phyloP scores from a whole-genome alignment of 2,888 invertebrate species.

The Icerya purchasi region DNA sequence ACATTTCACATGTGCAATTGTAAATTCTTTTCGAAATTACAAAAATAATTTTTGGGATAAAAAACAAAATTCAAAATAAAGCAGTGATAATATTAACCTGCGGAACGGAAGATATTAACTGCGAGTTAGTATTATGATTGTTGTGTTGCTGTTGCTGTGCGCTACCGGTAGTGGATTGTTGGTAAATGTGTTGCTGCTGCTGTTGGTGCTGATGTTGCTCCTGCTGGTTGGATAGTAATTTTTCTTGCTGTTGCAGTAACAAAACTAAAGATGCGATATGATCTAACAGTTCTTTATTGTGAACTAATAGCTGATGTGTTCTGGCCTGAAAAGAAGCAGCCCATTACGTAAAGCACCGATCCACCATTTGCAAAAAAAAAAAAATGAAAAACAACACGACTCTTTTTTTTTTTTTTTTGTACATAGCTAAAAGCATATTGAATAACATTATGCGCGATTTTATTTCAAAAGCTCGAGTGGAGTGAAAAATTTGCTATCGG shows the following conservation, averaged over 20 bases:
- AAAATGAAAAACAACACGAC: too few relatives aligned
- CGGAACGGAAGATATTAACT: conserved; percentile 17
- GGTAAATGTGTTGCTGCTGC: conserved; percentile 8
- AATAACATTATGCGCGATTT: too few relatives aligned
- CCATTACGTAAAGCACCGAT: background rate
- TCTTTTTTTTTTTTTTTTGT: too few relatives aligned
- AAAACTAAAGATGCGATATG: conserved; percentile 80
- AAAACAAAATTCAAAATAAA: too few relatives aligned
- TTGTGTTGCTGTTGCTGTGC: conserved; percentile 17
- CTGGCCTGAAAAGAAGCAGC: conserved; percentile 37
- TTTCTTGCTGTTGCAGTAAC: conserved; percentile 68
- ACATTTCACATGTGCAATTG: too few relatives aligned
- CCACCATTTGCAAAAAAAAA: too few relatives aligned
- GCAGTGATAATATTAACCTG: too few relatives aligned
- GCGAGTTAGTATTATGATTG: conserved; percentile 16
- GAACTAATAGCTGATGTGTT: conserved; percentile 80
- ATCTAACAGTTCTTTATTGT: conserved; percentile 84
- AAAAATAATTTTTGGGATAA: too few relatives aligned
- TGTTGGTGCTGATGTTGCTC: conserved; percentile 11
- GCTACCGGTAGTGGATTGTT: conserved; percentile 15
- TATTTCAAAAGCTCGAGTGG: too few relatives aligned
- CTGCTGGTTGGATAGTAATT: conserved; percentile 13
- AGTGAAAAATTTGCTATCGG: too few relatives aligned
- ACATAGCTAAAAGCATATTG: too few relatives aligned
- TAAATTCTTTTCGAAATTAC: too few relatives aligned